Evolutionary conservation across 2,113 vertebrate genomes (phyloP).

Genomic region (Sylvietta virens): DNA sequence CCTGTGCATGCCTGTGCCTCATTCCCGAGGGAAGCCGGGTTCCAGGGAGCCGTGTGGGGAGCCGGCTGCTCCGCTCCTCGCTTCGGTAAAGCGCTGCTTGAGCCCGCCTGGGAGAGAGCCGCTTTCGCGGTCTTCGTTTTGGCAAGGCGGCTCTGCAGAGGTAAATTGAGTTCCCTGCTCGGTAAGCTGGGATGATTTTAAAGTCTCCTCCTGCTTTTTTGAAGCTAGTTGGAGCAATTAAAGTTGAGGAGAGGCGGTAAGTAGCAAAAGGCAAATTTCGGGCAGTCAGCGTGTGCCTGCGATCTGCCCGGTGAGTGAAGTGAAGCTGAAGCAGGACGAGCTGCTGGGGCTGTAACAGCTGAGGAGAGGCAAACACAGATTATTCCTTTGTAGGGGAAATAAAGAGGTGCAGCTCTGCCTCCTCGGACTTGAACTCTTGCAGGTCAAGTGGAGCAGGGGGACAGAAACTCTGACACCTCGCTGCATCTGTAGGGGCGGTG

Average conservation of each 20-base stretch:
- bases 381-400: neutral
- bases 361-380: neutral
- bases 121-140: neutral
- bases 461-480: neutral
- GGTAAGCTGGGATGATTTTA: neutral
- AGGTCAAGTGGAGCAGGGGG: neutral
- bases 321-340: neutral
- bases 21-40: neutral
- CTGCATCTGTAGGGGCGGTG: neutral
- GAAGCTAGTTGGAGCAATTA: neutral
- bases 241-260: neutral
- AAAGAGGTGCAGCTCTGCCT: neutral
- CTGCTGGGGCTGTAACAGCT: neutral
- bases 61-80: neutral
- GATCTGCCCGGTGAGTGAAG: neutral
- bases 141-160: neutral
- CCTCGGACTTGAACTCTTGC: neutral
- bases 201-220: neutral
- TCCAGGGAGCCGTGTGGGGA: neutral
- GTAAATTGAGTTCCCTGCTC: neutral
- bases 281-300: neutral
- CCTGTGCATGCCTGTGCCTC: neutral
- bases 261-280: neutral
- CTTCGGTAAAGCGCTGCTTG: neutral
- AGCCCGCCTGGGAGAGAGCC: neutral